Conservation (phyloP, 2,797 vertebrate genomes). For the Fundulus diaphanus region DNA sequence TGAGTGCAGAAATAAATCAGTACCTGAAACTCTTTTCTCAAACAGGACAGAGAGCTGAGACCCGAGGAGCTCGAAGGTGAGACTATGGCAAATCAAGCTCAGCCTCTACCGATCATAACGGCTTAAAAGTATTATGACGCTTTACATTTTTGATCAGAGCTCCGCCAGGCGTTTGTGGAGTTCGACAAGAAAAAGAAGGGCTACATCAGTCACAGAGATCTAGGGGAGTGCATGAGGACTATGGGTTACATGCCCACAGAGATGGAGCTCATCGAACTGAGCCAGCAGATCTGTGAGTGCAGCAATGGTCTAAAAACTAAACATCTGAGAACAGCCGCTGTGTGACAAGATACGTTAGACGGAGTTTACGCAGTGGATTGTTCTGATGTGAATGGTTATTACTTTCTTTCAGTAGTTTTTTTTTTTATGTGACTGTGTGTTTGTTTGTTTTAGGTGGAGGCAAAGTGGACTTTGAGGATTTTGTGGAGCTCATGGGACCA, state of each 20-base stretch:
- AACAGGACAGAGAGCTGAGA: constrained; percentile 81
- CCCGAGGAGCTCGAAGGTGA: constrained; percentile 85
- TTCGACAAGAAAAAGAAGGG: constrained; percentile 91
- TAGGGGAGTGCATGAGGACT: constrained; percentile 97
- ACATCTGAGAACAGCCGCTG: background rate
- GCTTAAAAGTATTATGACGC: background rate
- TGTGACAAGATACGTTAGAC: background rate
- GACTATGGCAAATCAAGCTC: background rate
- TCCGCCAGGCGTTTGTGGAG: constrained; percentile 92
- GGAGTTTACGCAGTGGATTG: background rate
- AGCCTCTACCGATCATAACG: background rate
- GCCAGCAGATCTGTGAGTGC: constrained; percentile 91
- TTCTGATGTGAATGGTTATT: background rate
- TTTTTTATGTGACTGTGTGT: background rate
- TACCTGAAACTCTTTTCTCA: constrained; percentile 15
- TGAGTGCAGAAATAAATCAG: background rate
- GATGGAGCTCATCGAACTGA: constrained; percentile 98
- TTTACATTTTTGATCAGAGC: constrained; percentile 77
- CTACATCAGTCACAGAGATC: constrained; percentile 90
- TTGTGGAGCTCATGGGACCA: constrained; percentile 96
- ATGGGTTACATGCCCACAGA: constrained; percentile 99
- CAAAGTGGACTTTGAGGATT: constrained; percentile 95
- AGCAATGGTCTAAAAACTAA: background rate
- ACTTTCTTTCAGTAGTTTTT: background rate
- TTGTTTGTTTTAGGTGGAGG: constrained; percentile 78